Conservation (phyloP, 2,113 vertebrate species). For the Thalassarche chlororhynchos region DNA sequence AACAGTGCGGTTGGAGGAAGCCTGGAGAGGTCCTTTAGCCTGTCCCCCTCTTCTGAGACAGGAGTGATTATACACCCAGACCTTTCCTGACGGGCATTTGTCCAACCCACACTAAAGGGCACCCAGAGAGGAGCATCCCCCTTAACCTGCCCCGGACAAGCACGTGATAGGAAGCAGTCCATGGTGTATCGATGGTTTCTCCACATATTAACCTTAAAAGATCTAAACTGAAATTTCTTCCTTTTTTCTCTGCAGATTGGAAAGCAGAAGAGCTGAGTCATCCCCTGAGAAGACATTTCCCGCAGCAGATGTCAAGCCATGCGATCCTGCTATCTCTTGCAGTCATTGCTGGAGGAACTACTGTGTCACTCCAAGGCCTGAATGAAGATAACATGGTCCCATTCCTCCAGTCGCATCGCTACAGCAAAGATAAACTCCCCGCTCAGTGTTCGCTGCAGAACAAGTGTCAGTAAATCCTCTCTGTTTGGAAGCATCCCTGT, state of each 20-base stretch:
- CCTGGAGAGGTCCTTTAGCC: not conserved
- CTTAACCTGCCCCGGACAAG: not conserved
- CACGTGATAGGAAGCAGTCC: no score
- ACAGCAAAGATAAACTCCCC: not conserved
- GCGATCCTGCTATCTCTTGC: not conserved
- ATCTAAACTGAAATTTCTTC: not conserved
- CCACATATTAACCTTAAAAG: not conserved
- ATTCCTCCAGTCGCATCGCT: not conserved
- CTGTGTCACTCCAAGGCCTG: not conserved
- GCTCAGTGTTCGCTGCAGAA: not conserved
- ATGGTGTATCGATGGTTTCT: not conserved
- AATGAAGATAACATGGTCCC: not conserved
- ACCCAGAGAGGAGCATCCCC: not conserved
- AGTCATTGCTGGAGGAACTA: not conserved
- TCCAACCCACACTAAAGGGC: not conserved
- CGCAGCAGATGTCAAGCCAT: not conserved
- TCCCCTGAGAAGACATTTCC: not conserved
- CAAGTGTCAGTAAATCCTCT: not conserved
- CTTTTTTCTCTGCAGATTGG: not conserved
- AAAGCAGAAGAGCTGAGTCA: not conserved
- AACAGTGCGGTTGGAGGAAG: not conserved
- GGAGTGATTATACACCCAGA: not conserved
- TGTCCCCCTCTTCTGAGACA: not conserved
- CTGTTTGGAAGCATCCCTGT: not conserved
- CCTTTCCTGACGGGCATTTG: not conserved